A percentile compares a stretch with the other conserved stretches of the same genome.
phyloP scores from a whole-genome alignment of 2,888 invertebrate genomes.

The Amiota mariae region DNA sequence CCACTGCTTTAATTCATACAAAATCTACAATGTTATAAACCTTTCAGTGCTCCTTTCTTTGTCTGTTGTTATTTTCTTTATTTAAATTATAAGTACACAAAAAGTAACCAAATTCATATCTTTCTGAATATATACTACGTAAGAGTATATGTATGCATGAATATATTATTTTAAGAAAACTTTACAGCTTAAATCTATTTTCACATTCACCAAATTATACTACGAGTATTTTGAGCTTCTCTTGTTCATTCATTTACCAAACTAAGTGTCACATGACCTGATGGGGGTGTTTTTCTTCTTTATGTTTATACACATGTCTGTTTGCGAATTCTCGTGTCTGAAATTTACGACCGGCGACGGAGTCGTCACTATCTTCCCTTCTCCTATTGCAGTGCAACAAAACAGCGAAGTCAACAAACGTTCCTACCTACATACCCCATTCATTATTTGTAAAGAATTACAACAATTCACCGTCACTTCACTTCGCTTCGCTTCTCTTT shows the following conservation, averaged over 20 bases:
- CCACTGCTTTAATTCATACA: too few relatives aligned
- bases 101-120: too few relatives aligned
- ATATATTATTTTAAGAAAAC: background rate
- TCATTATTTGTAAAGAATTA: background rate
- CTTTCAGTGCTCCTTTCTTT: too few relatives aligned
- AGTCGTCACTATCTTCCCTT: background rate
- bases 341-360: background rate
- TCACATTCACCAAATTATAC: background rate
- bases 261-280: background rate
- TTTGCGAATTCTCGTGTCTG: slow-evolving; percentile 2
- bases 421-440: background rate
- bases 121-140: too few relatives aligned
- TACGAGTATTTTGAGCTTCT: background rate
- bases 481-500: background rate
- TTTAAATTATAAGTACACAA: too few relatives aligned
- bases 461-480: background rate
- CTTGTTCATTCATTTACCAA: background rate
- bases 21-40: too few relatives aligned
- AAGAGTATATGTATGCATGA: too few relatives aligned
- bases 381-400: background rate
- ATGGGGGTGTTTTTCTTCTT: background rate
- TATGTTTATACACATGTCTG: background rate
- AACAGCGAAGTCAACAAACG: background rate
- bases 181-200: background rate
- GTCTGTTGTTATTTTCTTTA: too few relatives aligned